These are phyloP conservation scores for Patella vulgata DNA, from an alignment of 1,140 invertebrate genomes.

Conservation along the genomic window DNA sequence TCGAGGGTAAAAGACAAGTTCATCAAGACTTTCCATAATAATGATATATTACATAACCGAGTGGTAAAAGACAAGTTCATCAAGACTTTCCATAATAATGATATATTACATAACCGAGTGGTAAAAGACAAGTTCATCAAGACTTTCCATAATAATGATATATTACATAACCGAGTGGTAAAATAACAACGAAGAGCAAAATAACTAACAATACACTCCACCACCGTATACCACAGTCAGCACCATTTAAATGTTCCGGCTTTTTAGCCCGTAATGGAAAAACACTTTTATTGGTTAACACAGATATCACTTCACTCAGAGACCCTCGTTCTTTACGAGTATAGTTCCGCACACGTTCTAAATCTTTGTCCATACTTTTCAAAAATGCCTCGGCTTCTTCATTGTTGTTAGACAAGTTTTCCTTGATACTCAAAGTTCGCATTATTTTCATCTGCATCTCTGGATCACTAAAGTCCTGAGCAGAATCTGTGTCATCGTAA, in stretches of 20 bases:
- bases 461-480: slow-evolving; percentile 48
- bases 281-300: slow-evolving; percentile 52
- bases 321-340: slow-evolving; percentile 37
- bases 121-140: slow-evolving; percentile 23
- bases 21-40: too few relatives aligned
- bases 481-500: slow-evolving; percentile 35
- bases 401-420: slow-evolving; percentile 38
- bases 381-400: slow-evolving; percentile 54
- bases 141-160: too few relatives aligned
- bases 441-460: slow-evolving; percentile 50
- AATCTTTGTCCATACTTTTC: slow-evolving; percentile 56
- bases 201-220: slow-evolving; percentile 32
- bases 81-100: too few relatives aligned
- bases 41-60: too few relatives aligned
- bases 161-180: slow-evolving; percentile 17
- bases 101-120: slow-evolving; percentile 10
- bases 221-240: slow-evolving; percentile 48
- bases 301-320: slow-evolving; percentile 53
- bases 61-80: too few relatives aligned
- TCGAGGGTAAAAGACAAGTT: too few relatives aligned
- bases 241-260: slow-evolving; percentile 23
- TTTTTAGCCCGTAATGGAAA: slow-evolving; percentile 37
- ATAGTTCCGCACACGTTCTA: slow-evolving; percentile 43
- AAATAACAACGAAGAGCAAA: slow-evolving; percentile 31
- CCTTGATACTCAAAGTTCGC: slow-evolving; percentile 54